phyloP scores from a whole-genome alignment of 2,113 vertebrate species.

The Spea bombifrons region DNA sequence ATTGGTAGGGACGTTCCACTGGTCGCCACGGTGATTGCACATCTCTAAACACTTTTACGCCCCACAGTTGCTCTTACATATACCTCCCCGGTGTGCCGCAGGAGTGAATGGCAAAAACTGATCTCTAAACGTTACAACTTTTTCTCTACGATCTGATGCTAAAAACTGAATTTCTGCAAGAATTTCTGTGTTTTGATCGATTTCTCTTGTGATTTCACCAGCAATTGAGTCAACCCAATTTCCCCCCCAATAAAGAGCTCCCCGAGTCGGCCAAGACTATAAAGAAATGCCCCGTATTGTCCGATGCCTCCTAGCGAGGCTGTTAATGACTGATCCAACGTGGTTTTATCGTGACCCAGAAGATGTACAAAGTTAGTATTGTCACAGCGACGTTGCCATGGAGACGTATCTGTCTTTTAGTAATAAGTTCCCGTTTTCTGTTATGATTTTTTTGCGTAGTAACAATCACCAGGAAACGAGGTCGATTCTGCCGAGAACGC shows the following conservation, averaged over 20 bases:
- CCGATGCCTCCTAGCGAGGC: background rate
- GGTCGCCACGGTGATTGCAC: too few relatives aligned
- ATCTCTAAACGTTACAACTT: too few relatives aligned
- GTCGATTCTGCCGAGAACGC: background rate
- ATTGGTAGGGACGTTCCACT: too few relatives aligned
- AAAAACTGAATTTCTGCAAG: too few relatives aligned
- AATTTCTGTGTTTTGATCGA: background rate
- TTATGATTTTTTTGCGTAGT: background rate
- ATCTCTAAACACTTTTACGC: too few relatives aligned
- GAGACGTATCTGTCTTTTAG: background rate
- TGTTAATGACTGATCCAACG: slow-evolving; percentile 11
- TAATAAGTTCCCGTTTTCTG: background rate
- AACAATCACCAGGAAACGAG: slow-evolving; percentile 1
- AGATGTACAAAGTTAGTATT: background rate
- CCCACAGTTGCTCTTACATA: too few relatives aligned
- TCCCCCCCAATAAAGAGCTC: background rate
- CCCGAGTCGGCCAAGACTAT: slow-evolving; percentile 4
- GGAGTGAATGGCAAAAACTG: too few relatives aligned
- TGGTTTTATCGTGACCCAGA: background rate
- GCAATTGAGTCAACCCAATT: background rate
- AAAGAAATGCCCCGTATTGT: background rate
- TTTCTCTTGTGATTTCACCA: background rate
- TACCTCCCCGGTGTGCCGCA: too few relatives aligned
- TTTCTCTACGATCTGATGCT: too few relatives aligned
- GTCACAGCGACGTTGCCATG: background rate